A percentile compares a stretch with the other conserved stretches of the same genome.
Conservation (phyloP, 2,113 vertebrate species). For the Ophthalmolycus amberensis region DNA sequence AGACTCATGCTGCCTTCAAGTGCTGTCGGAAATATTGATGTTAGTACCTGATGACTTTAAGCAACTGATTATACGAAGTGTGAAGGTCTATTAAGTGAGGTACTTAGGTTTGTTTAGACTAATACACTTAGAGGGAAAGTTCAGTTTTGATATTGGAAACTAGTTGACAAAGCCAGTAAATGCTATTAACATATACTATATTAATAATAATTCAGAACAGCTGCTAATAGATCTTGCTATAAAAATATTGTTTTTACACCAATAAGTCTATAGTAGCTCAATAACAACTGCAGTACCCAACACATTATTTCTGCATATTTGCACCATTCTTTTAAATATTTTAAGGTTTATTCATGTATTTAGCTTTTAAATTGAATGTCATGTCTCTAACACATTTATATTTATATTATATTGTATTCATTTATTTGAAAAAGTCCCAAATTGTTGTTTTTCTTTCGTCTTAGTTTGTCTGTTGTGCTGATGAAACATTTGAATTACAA, state of each 20-base stretch:
- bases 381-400: not conserved
- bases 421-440: not conserved
- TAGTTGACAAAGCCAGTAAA: not conserved
- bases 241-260: not conserved
- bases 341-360: not conserved
- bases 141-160: not conserved
- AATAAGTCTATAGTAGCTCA: not conserved
- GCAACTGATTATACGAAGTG: not conserved
- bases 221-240: not conserved
- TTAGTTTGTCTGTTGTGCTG: no score
- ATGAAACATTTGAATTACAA: no score
- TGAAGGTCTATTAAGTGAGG: not conserved
- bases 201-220: not conserved
- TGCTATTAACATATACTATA: not conserved
- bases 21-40: not conserved
- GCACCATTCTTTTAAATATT: not conserved
- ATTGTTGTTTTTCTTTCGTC: no score
- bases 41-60: not conserved
- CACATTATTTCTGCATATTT: not conserved
- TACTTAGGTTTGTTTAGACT: not conserved
- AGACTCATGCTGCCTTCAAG: conserved; percentile 49
- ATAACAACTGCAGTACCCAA: not conserved
- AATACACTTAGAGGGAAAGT: not conserved
- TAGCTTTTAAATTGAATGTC: not conserved
- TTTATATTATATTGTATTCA: not conserved